Evolutionary conservation across 2,888 invertebrate genomes (phyloP), one percentile per base, ranked within the genome.

Genomic region (Antitype chi): DNA sequence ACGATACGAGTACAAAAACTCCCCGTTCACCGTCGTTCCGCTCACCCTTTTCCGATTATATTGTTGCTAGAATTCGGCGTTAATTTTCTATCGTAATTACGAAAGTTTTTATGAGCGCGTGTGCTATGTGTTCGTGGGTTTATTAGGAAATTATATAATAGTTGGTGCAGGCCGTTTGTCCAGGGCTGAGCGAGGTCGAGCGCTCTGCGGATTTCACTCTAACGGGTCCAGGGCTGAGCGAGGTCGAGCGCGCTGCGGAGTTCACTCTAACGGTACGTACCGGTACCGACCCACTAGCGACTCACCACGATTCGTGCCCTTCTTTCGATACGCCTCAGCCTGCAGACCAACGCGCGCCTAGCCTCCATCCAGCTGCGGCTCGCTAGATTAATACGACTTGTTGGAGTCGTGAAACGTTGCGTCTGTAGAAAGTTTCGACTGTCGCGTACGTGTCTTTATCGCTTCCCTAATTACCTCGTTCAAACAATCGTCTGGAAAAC

Each of bases 401-500:
- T 79, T 70, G 75, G 76, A 76, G 68, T 75, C 72, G 72, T 86
- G 82, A 80, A 80, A 76, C 67, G n/a, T n/a, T n/a, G n/a, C n/a
- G 66, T 76, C 85, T 80, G 78, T 87, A 84, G 89, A 88, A 88
- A 89, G 84, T 89, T 84, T 80, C 63, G 82, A 84, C 81, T 78
- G 89, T 87, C 86, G 87, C 85, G 89, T 89, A 90, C 88, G 89
- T 88, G 88, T 88, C 90, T 90, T 89, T 87, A 91, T 92, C 90
- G 90, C 87, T 89, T 89, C 86, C 92, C 93, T 94, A 95, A 95
- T 95, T 95, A 94, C 92, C 93, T 92, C 90, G 92, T 93, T 94
- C 94, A 93, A 94, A 95, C 95, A 94, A 94, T 94, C 92, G 93
- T 91, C 92, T 90, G 88, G 88, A 87, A 89, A 91, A 87, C 91